Base-by-base conservation (phyloP, 2,888 invertebrate genomes). In the Rhamnusium bicolor region DNA sequence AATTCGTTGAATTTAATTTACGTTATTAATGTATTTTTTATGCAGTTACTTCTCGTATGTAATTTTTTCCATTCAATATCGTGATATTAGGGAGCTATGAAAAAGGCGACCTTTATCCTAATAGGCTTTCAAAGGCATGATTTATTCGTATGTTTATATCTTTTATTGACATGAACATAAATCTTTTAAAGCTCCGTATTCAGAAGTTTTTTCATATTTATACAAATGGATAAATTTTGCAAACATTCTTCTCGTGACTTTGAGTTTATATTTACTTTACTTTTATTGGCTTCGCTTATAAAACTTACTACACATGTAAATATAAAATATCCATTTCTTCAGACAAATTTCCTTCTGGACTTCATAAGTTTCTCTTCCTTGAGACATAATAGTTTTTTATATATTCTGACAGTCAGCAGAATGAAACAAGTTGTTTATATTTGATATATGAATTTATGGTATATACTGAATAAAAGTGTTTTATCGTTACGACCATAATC, bases 121-220 rank as follows among this genome's bases (percentile, higher is more conserved):
- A 82, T 81, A 81, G 79, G 77, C 80, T 81, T 80, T 79, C 80
- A 79, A 80, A 80, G 73, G 78, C 68, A 79, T 82, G 80, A 83
- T 83, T 82, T 82, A 82, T 83, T 76, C 78, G 79, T 79, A 82
- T 82, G 82, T 82, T 83, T 83, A 80, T 81, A 81, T 80, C 77
- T 80, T 73, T 75, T 75, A 79, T 76, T 78, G 81, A 80, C 80
- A 74, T 80, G 79, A 77, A 79, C 81, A 82, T 83, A 83, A 82
- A 83, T 83, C 83, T 82, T 76, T 69, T 69, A 78, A 79, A 82
- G 77, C 79, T 75, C 74, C 75, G 69, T 73, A 77, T 76, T 75
- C 71, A 71, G 72, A 74, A 80, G 78, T 76, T 79, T 79, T 65
- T 71, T 73, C 78, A 78, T 78, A 79, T 80, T 79, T 76, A 80